These are phyloP conservation scores for Coracias cyanogaster DNA, from an alignment of 2,797 vertebrate species.

Conservation along the genomic window DNA sequence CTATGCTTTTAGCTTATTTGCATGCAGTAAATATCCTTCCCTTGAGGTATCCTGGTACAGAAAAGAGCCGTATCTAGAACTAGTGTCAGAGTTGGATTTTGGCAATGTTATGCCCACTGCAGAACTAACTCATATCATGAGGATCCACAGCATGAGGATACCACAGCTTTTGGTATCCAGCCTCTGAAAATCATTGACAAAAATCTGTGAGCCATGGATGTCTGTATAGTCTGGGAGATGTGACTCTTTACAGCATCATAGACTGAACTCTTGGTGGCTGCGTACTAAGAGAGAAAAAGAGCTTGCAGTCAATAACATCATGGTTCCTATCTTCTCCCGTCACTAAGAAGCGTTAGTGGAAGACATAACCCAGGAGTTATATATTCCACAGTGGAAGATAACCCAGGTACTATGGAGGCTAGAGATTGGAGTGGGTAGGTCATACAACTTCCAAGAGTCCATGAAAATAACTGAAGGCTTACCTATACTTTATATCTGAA, in stretches of 20 bases:
- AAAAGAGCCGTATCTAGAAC: not conserved
- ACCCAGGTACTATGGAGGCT: not conserved
- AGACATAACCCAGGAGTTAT: not conserved
- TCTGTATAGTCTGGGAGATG: not conserved
- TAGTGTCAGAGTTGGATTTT: not conserved
- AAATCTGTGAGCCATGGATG: not conserved
- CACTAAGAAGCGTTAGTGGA: not conserved
- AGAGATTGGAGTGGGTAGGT: not conserved
- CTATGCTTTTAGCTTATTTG: not conserved
- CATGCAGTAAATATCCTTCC: not conserved
- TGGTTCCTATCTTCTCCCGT: not conserved
- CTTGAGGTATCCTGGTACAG: not conserved
- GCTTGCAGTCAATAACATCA: not conserved
- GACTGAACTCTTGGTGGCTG: not conserved
- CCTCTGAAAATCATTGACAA: not conserved
- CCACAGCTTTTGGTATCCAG: not conserved
- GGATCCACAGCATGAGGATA: not conserved
- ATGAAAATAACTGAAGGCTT: not conserved
- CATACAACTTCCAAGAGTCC: not conserved
- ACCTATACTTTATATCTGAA: not conserved
- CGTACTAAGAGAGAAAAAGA: not conserved
- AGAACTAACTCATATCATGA: not conserved
- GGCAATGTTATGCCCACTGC: not conserved
- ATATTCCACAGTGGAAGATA: not conserved
- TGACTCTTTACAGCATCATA: not conserved